Evolutionary conservation across 1,140 invertebrate genomes (phyloP), one percentile per base, ranked within the genome.

Genomic region (Aleiodes sp.): DNA sequence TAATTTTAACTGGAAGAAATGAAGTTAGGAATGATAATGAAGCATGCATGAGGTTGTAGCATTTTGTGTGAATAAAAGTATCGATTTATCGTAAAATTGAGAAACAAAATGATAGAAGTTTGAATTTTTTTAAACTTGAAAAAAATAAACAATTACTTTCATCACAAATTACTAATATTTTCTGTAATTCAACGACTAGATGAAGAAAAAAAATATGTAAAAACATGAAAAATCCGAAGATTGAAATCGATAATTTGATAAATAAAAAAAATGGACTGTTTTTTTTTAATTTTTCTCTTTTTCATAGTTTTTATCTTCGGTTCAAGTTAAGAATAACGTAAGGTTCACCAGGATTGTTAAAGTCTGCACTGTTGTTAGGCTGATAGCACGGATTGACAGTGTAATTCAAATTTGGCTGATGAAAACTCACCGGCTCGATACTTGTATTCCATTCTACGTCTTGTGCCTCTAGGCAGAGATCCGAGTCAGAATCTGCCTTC

Each of bases 401-500:
- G 70, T 85, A 86, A 84, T 85, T 86, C 72, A 83, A 78, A 84
- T 81, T 84, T 81, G 83, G 80, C 76, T 86, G 83, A 83, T 86
- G 83, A 73, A 82, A 86, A 86, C 85, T 86, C 84, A 86, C 85
- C 83, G 84, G 83, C 77, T 86, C 84, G 70, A 78, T 71, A 63
- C 70, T 78, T 26, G 76, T 83, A 78, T 83, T 81, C 80, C 81
- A 79, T 26, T 82, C 83, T 62, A 80, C 70, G 43, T 86, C 85
- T 37, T 80, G 81, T 72, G 95, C 93, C 78, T 94, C 93, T 70
- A 95, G 89, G 80, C 94, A 96, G 46, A 96, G 88, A 84, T 96
- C 94, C 16, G 93, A 95, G 86, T 96, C 94, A 9, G 94, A 95
- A 82, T 95, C 94, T 26, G 87, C 88, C 77, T 90, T 88, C 70